phyloP scores from a whole-genome alignment of 2,113 vertebrate genomes.

The Hiodon tergisus region DNA sequence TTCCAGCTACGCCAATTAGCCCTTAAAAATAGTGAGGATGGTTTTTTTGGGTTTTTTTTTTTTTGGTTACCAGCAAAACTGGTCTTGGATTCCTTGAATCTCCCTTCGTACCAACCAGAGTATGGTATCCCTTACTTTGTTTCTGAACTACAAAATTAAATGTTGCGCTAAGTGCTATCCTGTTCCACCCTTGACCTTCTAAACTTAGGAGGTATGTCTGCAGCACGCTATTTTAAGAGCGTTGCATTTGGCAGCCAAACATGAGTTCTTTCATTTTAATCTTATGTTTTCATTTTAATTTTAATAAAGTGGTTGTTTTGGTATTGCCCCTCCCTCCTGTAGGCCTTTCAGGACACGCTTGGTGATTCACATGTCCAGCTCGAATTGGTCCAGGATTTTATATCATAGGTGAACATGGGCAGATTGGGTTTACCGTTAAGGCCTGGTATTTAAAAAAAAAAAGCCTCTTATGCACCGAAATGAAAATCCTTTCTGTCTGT shows the following conservation, averaged over 20 bases:
- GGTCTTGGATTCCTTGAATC: background rate
- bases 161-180: background rate
- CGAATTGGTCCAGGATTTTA: slow-evolving; percentile 2
- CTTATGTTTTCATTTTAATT: too few species aligned
- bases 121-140: too few species aligned
- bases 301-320: too few species aligned
- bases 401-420: slow-evolving; percentile 55
- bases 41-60: background rate
- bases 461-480: slow-evolving; percentile 65
- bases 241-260: too few species aligned
- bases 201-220: too few species aligned
- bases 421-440: slow-evolving; percentile 65
- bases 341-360: too few species aligned
- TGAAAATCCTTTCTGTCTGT: slow-evolving; percentile 37
- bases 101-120: too few species aligned
- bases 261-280: too few species aligned
- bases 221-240: too few species aligned
- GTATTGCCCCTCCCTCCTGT: too few species aligned
- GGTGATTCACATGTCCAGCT: background rate
- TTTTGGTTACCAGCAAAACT: too few species aligned
- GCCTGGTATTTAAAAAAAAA: slow-evolving; percentile 59
- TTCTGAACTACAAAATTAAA: background rate
- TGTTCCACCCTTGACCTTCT: background rate
- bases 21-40: background rate
- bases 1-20: slow-evolving; percentile 60